A percentile compares a stretch with the other conserved stretches of the same genome.
Conservation (phyloP, 2,797 vertebrate species). For the Macropodus opercularis region DNA sequence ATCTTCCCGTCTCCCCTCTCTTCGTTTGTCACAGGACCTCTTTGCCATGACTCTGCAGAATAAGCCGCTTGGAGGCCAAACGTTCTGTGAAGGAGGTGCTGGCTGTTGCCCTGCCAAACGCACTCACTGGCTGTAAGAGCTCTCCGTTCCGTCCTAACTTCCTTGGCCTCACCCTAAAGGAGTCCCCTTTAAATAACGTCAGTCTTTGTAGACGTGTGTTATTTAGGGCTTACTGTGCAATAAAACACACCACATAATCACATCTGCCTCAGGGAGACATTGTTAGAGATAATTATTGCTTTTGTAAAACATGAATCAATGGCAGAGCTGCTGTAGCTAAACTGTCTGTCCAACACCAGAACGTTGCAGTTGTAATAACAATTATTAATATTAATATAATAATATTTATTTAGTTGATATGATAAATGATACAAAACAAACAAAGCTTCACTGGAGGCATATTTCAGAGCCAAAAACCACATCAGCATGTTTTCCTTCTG, state of each 20-base stretch:
- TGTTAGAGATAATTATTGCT: too few species aligned
- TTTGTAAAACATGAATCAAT: too few species aligned
- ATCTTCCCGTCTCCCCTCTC: not conserved
- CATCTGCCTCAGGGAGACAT: constrained; percentile 9
- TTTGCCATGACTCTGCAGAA: constrained; percentile 49
- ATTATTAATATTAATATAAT: constrained; percentile 1
- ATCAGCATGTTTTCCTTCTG: constrained; percentile 42
- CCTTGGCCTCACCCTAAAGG: constrained; percentile 34
- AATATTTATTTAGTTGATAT: not conserved
- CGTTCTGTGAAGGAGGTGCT: constrained; percentile 26
- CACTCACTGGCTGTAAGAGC: constrained; percentile 64
- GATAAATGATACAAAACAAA: constrained; percentile 7
- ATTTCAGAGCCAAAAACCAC: constrained; percentile 18
- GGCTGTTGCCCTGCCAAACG: constrained; percentile 54
- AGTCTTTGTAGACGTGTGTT: constrained; percentile 12
- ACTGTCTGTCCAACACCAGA: too few species aligned
- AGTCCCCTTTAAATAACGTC: constrained; percentile 43
- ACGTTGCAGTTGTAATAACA: too few species aligned
- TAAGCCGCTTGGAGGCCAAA: constrained; percentile 32
- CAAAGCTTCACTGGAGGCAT: constrained; percentile 2
- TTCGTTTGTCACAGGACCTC: constrained; percentile 19
- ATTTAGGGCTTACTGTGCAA: constrained; percentile 35
- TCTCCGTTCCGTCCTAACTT: constrained; percentile 49
- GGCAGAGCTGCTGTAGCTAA: too few species aligned
- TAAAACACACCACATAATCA: constrained; percentile 23